Evolutionary conservation across 2,113 vertebrate species (phyloP), one percentile per base, ranked within the genome.

Genomic region (Clarias gariepinus): DNA sequence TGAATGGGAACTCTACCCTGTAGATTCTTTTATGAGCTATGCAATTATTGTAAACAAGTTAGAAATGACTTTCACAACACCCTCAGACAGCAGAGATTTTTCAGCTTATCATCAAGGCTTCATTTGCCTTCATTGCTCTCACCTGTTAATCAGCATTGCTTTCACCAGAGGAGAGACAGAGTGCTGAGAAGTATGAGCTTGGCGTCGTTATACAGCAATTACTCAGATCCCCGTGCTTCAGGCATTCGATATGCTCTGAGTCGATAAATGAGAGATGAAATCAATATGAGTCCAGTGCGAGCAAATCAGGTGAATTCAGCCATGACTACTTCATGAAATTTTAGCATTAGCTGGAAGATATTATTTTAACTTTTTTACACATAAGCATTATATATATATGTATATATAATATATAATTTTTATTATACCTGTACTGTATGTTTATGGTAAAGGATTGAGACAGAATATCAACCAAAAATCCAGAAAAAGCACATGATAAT

Each of bases 211-310:
- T 80, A 69, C 86, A 85, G 66, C 73, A 85, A 86, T 79, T 84
- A 84, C 57, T 73, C 58, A 61, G 58, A 74, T 82, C 66, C 66
- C 64, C 41, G 12, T 10, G 76, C 76, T 86, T 86, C 18, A 60
- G 77, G 73, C 30, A 64, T 85, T 87, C 63, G 71, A 76, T 88
- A 76, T 85, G 69, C 71, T 64, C 68, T 69, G 69, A 82, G 68
- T 84, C 77, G 21, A 78, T 83, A 83, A 85, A 87, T 85, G 83
- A 85, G 83, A 86, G 30, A 60, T 83, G 58, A 33, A 89, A 68
- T 87, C 52, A 88, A 84, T 88, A 84, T 3, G 58, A 83, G 58
- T 41, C 13, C 52, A 47, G 77, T 60, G 60, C 78, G 79, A 55
- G 63, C 84, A 64, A 85, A 25, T n/a, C 41, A 80, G 76, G 71